A percentile compares a stretch with the other conserved stretches of the same genome.
Evolutionary conservation across 2,888 invertebrate genomes (phyloP).

Genomic region (Callyntrura guangdongensis): DNA sequence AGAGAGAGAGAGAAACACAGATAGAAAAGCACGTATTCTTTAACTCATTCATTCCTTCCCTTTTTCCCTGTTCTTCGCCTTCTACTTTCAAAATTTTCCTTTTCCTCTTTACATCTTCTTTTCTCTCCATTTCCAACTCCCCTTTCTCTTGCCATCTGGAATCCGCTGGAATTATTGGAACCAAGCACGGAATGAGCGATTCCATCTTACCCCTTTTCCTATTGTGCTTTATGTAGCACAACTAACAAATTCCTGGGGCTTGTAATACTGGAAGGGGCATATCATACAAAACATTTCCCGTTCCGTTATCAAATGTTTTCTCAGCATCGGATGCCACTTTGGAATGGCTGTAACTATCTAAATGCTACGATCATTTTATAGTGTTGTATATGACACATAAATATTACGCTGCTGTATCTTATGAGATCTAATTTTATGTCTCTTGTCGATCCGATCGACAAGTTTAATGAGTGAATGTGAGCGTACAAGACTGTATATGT

Average conservation of each 20-base stretch:
- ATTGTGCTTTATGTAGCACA: slow-evolving; percentile 11
- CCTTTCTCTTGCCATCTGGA: not conserved
- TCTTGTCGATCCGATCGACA: not conserved
- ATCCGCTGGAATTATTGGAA: not conserved
- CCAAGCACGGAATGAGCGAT: slow-evolving; percentile 20
- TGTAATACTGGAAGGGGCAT: not conserved
- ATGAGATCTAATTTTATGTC: slow-evolving; percentile 62
- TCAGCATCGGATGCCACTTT: not conserved
- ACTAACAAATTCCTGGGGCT: slow-evolving; percentile 28
- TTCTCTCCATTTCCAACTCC: not conserved
- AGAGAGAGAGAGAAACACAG: not conserved
- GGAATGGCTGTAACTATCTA: not conserved
- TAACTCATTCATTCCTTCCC: slow-evolving; percentile 5
- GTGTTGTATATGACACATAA: slow-evolving; percentile 1
- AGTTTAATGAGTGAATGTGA: not conserved
- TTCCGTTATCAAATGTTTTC: slow-evolving; percentile 1
- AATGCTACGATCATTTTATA: slow-evolving; percentile 9
- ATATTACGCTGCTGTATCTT: slow-evolving; percentile 51
- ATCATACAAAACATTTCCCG: slow-evolving; percentile 19
- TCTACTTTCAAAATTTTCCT: not conserved
- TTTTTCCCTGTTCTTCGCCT: not conserved
- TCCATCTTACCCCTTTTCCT: slow-evolving; percentile 25
- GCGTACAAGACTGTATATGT: not conserved
- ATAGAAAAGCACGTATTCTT: slow-evolving; percentile 52
- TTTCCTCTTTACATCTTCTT: not conserved